Conservation (phyloP, 1,140 invertebrate genomes). For the Thalassaphorura encarpata region DNA sequence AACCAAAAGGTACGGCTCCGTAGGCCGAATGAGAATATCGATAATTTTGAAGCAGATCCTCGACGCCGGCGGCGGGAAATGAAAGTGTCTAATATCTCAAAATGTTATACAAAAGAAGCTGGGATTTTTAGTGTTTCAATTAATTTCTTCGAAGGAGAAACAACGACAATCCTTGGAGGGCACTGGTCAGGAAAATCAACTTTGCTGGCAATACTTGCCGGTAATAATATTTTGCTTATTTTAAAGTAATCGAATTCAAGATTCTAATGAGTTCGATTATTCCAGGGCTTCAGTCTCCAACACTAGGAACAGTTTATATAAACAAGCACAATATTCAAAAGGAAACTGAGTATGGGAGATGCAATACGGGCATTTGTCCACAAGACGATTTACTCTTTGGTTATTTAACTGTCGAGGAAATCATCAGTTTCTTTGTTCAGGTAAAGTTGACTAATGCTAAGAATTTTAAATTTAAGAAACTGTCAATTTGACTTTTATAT, state of each 20-base stretch:
- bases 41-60: neutral
- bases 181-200: neutral
- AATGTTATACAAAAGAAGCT: neutral
- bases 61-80: neutral
- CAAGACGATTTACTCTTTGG: neutral
- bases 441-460: no score
- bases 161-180: neutral
- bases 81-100: neutral
- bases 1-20: no score
- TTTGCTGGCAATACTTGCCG: neutral
- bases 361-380: neutral
- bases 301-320: neutral
- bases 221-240: no score
- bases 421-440: neutral
- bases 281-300: neutral
- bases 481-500: no score
- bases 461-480: no score
- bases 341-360: neutral
- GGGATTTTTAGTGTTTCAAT: neutral
- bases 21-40: neutral
- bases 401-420: slow-evolving; percentile 2
- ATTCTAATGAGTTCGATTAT: neutral
- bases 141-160: neutral
- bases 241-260: neutral
- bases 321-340: neutral